Evolutionary conservation across 2,888 invertebrate species (phyloP).

Genomic region (Erebia ligea): DNA sequence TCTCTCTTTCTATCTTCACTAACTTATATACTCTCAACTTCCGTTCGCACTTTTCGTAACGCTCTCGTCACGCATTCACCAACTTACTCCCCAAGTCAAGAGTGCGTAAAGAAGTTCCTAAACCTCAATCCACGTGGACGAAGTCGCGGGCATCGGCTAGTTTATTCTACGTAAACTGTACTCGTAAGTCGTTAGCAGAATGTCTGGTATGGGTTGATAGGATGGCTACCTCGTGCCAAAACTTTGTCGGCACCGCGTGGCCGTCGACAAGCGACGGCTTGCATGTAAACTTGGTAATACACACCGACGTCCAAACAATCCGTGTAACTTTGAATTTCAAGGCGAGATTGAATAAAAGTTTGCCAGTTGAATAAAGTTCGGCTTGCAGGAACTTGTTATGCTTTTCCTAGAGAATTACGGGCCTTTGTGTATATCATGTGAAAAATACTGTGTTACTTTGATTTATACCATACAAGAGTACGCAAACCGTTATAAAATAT

Average conservation of each 20-base stretch:
- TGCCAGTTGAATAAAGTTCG: background rate
- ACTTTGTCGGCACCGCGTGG: conserved; percentile 7
- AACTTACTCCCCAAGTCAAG: no score
- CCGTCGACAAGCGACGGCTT: background rate
- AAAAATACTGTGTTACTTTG: no score
- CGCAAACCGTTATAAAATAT: no score
- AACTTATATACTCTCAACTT: no score
- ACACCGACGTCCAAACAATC: conserved; percentile 6
- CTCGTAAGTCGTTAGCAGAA: background rate
- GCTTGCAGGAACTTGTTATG: background rate
- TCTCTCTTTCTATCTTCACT: no score
- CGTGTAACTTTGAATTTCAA: background rate
- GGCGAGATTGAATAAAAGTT: background rate
- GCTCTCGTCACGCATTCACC: no score
- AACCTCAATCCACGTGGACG: no score
- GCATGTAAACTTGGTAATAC: conserved; percentile 6
- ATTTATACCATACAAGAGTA: no score
- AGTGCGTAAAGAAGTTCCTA: no score
- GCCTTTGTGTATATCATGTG: background rate
- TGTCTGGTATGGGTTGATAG: background rate
- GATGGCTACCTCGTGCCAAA: conserved; percentile 6
- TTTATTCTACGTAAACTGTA: no score
- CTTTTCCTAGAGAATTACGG: background rate
- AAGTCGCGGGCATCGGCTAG: no score
- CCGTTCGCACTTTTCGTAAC: no score